phyloP scores from a whole-genome alignment of 2,113 vertebrate species.

The Pluvialis apricaria region DNA sequence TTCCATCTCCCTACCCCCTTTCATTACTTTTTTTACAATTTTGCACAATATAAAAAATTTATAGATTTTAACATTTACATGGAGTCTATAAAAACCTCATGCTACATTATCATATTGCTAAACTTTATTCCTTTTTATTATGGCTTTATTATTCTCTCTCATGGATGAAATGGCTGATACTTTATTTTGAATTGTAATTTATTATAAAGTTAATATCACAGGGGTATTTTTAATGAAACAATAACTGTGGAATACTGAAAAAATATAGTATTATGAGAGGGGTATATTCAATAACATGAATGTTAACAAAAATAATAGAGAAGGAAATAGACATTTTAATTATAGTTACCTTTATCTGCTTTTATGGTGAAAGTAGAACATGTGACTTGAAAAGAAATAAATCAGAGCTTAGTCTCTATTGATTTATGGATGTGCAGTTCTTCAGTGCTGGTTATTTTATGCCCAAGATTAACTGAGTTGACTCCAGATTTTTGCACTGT shows the following conservation, averaged over 20 bases:
- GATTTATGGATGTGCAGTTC: constrained; percentile 27
- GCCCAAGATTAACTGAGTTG: background rate
- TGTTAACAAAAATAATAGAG: background rate
- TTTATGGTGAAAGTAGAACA: background rate
- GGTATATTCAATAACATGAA: background rate
- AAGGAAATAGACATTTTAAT: constrained; percentile 25
- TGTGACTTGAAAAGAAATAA: background rate
- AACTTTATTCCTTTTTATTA: constrained; percentile 57
- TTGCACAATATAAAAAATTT: constrained; percentile 35
- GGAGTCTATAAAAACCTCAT: constrained; percentile 47
- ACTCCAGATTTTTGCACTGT: constrained; percentile 4
- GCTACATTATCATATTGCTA: constrained; percentile 5
- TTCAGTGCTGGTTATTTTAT: background rate
- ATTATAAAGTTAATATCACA: constrained; percentile 25
- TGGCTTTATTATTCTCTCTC: constrained; percentile 10
- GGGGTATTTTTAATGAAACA: constrained; percentile 24
- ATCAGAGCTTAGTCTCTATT: background rate
- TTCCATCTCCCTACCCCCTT: background rate
- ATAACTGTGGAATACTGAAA: constrained; percentile 34
- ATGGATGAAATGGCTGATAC: constrained; percentile 6
- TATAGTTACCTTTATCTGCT: constrained; percentile 19
- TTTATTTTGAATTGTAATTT: constrained; percentile 55
- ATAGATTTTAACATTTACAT: constrained; percentile 51
- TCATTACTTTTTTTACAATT: constrained; percentile 16
- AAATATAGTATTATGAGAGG: constrained; percentile 18